A percentile compares a stretch with the other conserved stretches of the same genome.
Evolutionary conservation across 2,888 invertebrate species (phyloP).

Genomic region (Nephrotoma flavescens): DNA sequence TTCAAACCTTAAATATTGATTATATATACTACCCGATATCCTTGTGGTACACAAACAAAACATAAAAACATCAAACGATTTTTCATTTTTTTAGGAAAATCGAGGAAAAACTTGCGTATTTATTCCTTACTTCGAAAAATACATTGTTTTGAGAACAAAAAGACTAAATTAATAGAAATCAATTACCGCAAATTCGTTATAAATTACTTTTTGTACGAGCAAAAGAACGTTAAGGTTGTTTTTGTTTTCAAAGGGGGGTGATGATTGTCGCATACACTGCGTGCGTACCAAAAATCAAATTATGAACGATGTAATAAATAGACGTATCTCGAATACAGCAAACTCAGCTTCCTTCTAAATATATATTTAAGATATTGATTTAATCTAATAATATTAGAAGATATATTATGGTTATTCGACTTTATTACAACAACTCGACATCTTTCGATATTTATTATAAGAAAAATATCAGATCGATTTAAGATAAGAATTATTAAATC

Average conservation of each 20-base stretch:
- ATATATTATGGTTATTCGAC: not conserved
- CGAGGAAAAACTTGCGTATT: not conserved
- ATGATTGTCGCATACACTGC: not conserved
- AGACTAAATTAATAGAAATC: not conserved
- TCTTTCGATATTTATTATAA: not conserved
- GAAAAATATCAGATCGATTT: not conserved
- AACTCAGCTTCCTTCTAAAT: not conserved
- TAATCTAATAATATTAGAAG: not conserved
- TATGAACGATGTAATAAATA: not conserved
- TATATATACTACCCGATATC: not conserved
- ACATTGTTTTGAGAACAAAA: not conserved
- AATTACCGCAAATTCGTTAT: not conserved
- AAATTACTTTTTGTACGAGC: not conserved
- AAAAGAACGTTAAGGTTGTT: not conserved
- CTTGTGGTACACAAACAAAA: not conserved
- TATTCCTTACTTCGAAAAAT: not conserved
- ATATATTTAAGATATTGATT: not conserved
- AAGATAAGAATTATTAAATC: not conserved
- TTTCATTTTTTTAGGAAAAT: not conserved
- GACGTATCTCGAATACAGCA: not conserved
- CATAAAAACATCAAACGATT: not conserved
- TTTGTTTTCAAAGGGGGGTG: not conserved
- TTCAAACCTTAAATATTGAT: not conserved
- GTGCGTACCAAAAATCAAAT: not conserved
- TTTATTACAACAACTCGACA: not conserved